Evolutionary conservation across 2,113 vertebrate genomes (phyloP), one percentile per base, ranked within the genome.

Genomic region (Otus sunia): DNA sequence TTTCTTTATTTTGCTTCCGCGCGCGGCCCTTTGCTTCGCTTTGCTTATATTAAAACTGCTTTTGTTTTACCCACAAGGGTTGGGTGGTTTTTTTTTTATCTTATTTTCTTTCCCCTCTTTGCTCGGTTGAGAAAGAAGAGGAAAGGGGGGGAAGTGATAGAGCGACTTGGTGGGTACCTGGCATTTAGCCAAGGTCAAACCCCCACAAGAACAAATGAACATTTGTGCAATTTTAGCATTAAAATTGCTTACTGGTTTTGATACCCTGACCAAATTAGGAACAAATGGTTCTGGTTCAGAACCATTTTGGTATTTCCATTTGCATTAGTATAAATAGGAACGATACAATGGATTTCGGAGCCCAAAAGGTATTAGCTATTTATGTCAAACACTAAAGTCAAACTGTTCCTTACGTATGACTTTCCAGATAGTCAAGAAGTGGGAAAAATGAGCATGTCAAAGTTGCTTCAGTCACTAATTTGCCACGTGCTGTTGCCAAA

Each of bases 401-500:
- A 79, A 72, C 12, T 45, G 4, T 17, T 72, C 18, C 60, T 91
- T 47, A 81, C 29, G 67, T 27, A 12, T 21, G 8, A 72, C 19
- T 50, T 45, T 63, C 32, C 32, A 66, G 11, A 56, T 9, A 75
- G 60, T 16, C 2, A 1, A 76, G 11, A 75, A 37, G 23, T 12
- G 3, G 14, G 13, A 55, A 88, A 86, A 88, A 43, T 0, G 0
- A 86, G 15, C 27, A 39, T 1, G 2, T 37, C 63, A 80, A 81
- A 87, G 55, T 19, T 68, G 62, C 32, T 83, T 75, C 23, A 27
- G 25, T 45, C 36, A 63, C 26, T 43, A 49, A 11, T 75, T 47
- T 60, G 39, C 27, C 29, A 84, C 12, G 6, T 10, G 9, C 10
- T 1, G 0, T 10, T 60, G 25, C 16, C 66, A 72, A 87, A 88